A percentile compares a stretch with the other conserved stretches of the same genome.
Conservation (phyloP, 1,140 invertebrate species). For the Zaprionus inermis region DNA sequence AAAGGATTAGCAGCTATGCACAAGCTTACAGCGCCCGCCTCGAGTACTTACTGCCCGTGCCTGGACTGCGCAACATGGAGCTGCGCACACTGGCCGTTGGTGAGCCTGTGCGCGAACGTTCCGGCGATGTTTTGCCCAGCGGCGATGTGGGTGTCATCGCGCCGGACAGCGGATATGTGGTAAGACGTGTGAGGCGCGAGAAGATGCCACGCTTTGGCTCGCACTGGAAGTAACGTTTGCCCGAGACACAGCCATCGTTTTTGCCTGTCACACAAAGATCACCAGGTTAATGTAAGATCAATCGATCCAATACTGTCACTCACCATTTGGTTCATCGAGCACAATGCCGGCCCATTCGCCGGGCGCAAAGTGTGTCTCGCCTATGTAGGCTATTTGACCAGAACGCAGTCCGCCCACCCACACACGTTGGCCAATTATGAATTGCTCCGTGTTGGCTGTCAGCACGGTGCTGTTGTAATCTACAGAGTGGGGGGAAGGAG, state of each 20-base stretch:
- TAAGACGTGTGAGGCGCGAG: constrained; percentile 94
- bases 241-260: constrained; percentile 98
- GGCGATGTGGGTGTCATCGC: constrained; percentile 79
- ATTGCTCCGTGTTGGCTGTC: constrained; percentile 96
- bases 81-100: constrained; percentile 85
- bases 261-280: constrained; percentile 89
- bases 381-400: constrained; percentile 97
- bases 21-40: no score
- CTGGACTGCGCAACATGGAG: constrained; percentile 82
- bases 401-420: constrained; percentile 98
- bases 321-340: constrained; percentile 96
- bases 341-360: constrained; percentile 99
- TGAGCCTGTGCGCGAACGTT: constrained; percentile 83
- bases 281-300: constrained; percentile 1
- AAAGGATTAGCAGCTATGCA: no score
- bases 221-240: constrained; percentile 96
- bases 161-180: constrained; percentile 87
- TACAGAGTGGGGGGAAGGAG: constrained; percentile 74
- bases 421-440: constrained; percentile 97
- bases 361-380: constrained; percentile 98
- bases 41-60: constrained; percentile 81
- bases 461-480: constrained; percentile 93
- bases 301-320: constrained; percentile 21
- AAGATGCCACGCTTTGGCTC: constrained; percentile 97
- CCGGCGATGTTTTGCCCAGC: constrained; percentile 70